phyloP scores from a whole-genome alignment of 2,797 vertebrate species.

The Momotus momota region DNA sequence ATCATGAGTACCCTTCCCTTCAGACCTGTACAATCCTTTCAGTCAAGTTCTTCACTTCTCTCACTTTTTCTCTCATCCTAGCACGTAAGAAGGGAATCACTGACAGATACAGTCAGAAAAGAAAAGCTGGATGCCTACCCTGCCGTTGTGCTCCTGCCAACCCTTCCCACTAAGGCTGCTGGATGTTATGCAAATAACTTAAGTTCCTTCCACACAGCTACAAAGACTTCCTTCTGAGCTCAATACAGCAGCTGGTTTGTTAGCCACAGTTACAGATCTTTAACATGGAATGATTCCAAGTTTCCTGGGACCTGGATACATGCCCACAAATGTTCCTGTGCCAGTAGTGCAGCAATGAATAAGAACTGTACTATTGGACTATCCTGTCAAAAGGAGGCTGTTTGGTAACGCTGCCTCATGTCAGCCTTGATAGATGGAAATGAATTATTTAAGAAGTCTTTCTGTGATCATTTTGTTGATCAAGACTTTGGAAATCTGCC shows the following conservation, averaged over 20 bases:
- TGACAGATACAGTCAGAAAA: conserved; percentile 15
- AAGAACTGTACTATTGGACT: conserved; percentile 5
- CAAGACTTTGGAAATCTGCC: conserved; percentile 6
- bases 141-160: conserved; percentile 38
- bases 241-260: conserved; percentile 58
- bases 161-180: conserved; percentile 57
- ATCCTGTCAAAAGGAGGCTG: conserved; percentile 34
- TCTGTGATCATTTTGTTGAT: conserved; percentile 25
- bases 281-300: conserved; percentile 30
- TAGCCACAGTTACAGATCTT: conserved; percentile 56
- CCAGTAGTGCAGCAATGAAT: conserved; percentile 22
- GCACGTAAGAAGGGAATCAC: neutral
- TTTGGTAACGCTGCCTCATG: neutral
- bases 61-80: neutral
- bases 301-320: conserved; percentile 23
- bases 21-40: neutral
- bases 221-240: conserved; percentile 63
- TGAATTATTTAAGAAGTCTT: conserved; percentile 19
- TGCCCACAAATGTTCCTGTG: neutral
- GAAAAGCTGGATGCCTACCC: neutral
- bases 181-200: conserved; percentile 75
- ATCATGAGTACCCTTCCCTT: neutral
- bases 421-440: conserved; percentile 36
- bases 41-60: neutral
- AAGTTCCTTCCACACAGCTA: conserved; percentile 68